Conservation (phyloP, 2,888 invertebrate species). For the Lamellibrachia satsuma region DNA sequence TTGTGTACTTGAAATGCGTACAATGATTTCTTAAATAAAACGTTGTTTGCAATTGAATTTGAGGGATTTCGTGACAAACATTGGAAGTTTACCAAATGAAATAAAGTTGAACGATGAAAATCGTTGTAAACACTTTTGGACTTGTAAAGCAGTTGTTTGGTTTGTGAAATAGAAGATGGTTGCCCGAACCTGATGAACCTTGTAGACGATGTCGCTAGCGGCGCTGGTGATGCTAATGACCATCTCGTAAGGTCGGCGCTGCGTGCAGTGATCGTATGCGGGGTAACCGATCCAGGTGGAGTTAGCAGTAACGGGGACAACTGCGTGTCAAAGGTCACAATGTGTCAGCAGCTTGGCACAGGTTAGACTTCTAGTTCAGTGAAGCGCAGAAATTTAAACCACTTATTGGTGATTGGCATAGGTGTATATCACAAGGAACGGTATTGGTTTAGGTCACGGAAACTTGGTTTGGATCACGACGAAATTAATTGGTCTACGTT, state of each 20-base stretch:
- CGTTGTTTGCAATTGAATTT: too few relatives aligned
- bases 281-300: conserved; percentile 26
- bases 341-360: background rate
- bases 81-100: too few relatives aligned
- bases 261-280: conserved; percentile 21
- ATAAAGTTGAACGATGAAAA: too few relatives aligned
- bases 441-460: too few relatives aligned
- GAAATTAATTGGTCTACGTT: too few relatives aligned
- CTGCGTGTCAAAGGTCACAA: background rate
- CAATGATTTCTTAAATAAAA: too few relatives aligned
- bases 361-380: background rate
- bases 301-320: conserved; percentile 18
- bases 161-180: background rate
- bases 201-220: background rate
- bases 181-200: conserved; percentile 14
- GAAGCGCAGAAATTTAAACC: background rate
- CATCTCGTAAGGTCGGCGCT: conserved; percentile 21
- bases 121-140: background rate
- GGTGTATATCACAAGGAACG: too few relatives aligned
- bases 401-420: background rate
- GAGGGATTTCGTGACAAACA: too few relatives aligned
- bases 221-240: conserved; percentile 13
- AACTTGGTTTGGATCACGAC: too few relatives aligned
- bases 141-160: background rate
- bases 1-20: too few relatives aligned